phyloP scores from a whole-genome alignment of 2,797 vertebrate genomes.

The Hippopotamyrus pictus region DNA sequence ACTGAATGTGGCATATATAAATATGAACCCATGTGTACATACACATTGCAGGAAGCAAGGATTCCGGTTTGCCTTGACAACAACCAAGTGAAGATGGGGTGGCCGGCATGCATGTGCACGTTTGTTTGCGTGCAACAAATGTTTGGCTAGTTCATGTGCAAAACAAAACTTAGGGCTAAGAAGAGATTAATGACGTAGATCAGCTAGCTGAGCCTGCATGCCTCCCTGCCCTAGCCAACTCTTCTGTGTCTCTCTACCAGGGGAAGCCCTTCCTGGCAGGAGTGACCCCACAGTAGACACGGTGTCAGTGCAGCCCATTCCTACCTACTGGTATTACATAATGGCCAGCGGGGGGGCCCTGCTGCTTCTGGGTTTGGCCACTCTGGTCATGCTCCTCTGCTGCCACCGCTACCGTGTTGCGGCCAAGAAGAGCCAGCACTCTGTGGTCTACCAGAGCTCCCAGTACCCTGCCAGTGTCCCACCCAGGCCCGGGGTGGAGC shows the following conservation, averaged over 20 bases:
- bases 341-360: constrained; percentile 88
- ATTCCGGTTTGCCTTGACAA: constrained; percentile 45
- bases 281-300: constrained; percentile 94
- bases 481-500: constrained; percentile 71
- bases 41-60: not conserved
- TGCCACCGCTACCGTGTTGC: constrained; percentile 92
- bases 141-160: constrained; percentile 56
- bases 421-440: constrained; percentile 93
- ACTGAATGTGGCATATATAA: not conserved
- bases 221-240: constrained; percentile 75
- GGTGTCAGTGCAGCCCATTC: constrained; percentile 89
- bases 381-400: constrained; percentile 86
- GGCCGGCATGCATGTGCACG: constrained; percentile 59
- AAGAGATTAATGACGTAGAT: constrained; percentile 22
- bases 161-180: constrained; percentile 8
- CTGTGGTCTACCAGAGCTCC: constrained; percentile 89
- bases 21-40: not conserved
- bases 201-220: constrained; percentile 56
- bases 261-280: constrained; percentile 88
- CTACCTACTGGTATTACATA: constrained; percentile 98
- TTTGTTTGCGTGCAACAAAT: constrained; percentile 57
- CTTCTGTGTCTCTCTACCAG: constrained; percentile 95
- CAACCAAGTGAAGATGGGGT: constrained; percentile 17
- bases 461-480: constrained; percentile 72
- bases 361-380: constrained; percentile 85